phyloP scores from a whole-genome alignment of 2,113 vertebrate species.

The Sigmodon hispidus region DNA sequence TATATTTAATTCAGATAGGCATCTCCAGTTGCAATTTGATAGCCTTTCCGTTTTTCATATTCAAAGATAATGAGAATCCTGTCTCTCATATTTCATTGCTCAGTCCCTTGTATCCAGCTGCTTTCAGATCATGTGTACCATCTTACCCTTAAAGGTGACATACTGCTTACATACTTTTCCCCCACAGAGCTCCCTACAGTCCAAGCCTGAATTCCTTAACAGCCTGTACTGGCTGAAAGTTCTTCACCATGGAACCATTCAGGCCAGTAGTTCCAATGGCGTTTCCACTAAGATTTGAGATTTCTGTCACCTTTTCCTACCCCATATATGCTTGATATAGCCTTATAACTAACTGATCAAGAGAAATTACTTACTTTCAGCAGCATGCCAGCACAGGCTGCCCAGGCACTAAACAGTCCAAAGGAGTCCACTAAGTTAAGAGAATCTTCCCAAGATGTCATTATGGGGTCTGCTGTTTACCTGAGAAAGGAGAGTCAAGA shows the following conservation, averaged over 20 bases:
- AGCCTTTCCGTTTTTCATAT: neutral
- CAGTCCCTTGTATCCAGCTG: neutral
- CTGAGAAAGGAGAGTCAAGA: neutral
- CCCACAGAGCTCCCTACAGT: neutral
- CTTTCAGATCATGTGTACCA: neutral
- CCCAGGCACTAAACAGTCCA: neutral
- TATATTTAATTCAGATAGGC: neutral
- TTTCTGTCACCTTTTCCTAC: neutral
- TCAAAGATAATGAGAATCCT: conserved; percentile 1
- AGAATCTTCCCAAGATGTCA: neutral
- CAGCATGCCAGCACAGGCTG: neutral
- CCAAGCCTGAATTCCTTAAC: neutral
- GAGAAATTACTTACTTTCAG: neutral
- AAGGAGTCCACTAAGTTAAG: neutral
- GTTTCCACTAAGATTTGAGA: neutral
- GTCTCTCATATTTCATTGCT: neutral
- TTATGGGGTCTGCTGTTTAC: neutral
- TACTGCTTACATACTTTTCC: neutral
- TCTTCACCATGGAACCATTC: neutral
- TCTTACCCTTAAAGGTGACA: neutral
- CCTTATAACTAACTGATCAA: neutral
- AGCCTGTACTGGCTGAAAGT: neutral
- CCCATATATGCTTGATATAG: neutral
- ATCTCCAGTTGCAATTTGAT: neutral
- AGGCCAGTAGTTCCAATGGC: neutral